These are phyloP conservation scores for Helicoverpa zea DNA, from an alignment of 1,140 invertebrate species.

Conservation along the genomic window DNA sequence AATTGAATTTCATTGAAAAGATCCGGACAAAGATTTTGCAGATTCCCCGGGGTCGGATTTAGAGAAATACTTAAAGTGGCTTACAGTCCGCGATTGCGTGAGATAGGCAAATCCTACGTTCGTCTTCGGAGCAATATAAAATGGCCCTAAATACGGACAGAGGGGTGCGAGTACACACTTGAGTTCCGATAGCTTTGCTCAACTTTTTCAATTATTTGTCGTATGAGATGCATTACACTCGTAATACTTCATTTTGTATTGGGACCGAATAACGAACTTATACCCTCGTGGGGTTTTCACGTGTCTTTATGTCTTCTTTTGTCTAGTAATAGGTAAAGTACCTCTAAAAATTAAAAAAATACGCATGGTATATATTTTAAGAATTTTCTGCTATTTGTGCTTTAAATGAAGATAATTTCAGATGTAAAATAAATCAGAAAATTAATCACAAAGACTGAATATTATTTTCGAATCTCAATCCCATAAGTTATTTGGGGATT, in stretches of 20 bases:
- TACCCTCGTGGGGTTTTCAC: too few relatives aligned
- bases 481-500: not conserved
- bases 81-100: conserved; percentile 70
- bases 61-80: conserved; percentile 70
- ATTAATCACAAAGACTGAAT: not conserved
- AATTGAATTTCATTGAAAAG: conserved; percentile 76
- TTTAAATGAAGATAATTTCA: not conserved
- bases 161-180: conserved; percentile 22
- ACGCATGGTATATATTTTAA: too few relatives aligned
- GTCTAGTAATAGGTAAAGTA: too few relatives aligned
- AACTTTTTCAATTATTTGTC: not conserved
- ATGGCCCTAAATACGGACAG: conserved; percentile 59
- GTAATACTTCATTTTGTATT: not conserved
- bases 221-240: not conserved
- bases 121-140: conserved; percentile 62
- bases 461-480: not conserved
- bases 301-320: too few relatives aligned
- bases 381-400: too few relatives aligned
- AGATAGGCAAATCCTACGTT: conserved; percentile 72
- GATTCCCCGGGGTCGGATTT: conserved; percentile 67
- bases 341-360: too few relatives aligned
- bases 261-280: too few relatives aligned
- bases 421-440: not conserved
- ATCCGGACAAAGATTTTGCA: conserved; percentile 71
- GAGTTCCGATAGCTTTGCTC: not conserved